Evolutionary conservation across 2,888 invertebrate genomes (phyloP), one percentile per base, ranked within the genome.

Genomic region (Lochmaea capreae): DNA sequence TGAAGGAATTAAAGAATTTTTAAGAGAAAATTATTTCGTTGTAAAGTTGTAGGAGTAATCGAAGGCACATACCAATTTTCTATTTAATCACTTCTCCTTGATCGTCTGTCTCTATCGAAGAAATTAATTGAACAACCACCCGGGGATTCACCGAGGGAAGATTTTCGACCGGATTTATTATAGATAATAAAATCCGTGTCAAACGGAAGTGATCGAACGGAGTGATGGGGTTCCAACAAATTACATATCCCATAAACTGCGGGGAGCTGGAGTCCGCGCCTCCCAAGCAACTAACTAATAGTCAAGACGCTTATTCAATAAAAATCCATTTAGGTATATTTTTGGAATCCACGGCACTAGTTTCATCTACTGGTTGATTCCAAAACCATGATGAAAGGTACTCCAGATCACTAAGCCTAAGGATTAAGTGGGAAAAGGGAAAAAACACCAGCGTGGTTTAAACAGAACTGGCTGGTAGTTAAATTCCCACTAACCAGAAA

Each of bases 211-310:
- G 76, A 79, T 78, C 67, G 76, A 71, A 76, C 75, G 73, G 77
- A 79, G 76, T 78, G 78, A 78, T 79, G 77, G 75, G 78, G 78
- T 76, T 79, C 75, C 67, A 65, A 70, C 75, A 76, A 78, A 80
- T 80, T 79, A 79, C 79, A 73, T 76, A 74, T 75, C 76, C 76
- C 79, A 78, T 80, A 79, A 80, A 79, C 80, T 59, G 79, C 78
- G 73, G 78, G 78, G 74, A 69, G 76, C 79, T 74, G 68, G 73
- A 68, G 74, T 72, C 77, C 76, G 73, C 69, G 42, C 11, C 43
- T 43, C 18, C n/a, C 61, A n/a, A 26, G 26, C 61, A 2, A 33
- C n/a, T 39, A 39, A 61, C 10, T n/a, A 9, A 39, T 63, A 63
- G 62, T 43, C 16, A 14, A 26, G 62, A 10, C 33, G 61, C 26